A percentile compares a stretch with the other conserved stretches of the same genome.
Conservation (phyloP, 1,140 invertebrate species). For the Heliothis virescens region DNA sequence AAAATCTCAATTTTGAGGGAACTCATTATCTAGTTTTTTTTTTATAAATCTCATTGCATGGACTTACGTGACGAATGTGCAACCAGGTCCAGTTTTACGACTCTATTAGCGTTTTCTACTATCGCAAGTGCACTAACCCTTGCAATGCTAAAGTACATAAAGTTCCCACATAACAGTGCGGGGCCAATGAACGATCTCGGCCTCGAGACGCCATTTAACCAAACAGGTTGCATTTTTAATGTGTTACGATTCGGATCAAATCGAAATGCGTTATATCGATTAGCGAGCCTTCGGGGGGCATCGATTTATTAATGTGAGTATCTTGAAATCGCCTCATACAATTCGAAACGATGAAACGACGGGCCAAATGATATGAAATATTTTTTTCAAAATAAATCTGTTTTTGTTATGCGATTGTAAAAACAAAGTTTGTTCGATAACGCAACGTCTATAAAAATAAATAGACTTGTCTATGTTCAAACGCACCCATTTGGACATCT, state of each 20-base stretch:
- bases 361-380: not conserved
- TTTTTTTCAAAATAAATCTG: not conserved
- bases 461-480: conserved; percentile 3
- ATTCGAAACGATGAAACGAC: no score
- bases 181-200: conserved; percentile 68
- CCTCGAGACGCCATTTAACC: conserved; percentile 65
- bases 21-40: not conserved
- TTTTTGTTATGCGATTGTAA: conserved; percentile 2
- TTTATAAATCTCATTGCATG: not conserved
- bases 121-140: conserved; percentile 60
- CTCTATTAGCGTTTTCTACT: conserved; percentile 56
- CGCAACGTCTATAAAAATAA: conserved; percentile 28
- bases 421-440: conserved; percentile 13
- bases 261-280: conserved; percentile 40
- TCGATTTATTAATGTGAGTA: not conserved
- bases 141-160: conserved; percentile 54
- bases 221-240: conserved; percentile 66
- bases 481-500: conserved; percentile 16
- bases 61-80: conserved; percentile 18
- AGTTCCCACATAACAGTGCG: conserved; percentile 55
- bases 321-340: no score
- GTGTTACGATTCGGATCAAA: conserved; percentile 48
- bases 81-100: conserved; percentile 20
- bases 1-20: no score
- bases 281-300: not conserved